These are phyloP conservation scores for Smithornis capensis DNA, from an alignment of 2,113 vertebrate genomes.

Conservation along the genomic window DNA sequence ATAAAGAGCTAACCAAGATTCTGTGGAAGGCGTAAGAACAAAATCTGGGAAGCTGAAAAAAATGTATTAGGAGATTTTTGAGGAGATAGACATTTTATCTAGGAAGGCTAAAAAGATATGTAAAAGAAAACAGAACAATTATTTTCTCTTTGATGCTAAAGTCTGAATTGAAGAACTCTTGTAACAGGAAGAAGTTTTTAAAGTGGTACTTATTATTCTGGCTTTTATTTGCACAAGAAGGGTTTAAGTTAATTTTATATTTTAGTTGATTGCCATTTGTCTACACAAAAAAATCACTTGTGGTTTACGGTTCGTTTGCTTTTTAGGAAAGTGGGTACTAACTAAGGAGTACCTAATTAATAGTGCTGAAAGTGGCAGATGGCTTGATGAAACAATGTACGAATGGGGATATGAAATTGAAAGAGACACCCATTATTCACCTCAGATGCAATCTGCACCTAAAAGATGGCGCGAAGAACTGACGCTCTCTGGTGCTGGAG, in stretches of 20 bases:
- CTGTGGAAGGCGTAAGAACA: neutral
- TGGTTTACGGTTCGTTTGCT: conserved; percentile 71
- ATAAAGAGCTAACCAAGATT: neutral
- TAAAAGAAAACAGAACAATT: neutral
- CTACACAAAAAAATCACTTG: conserved; percentile 56
- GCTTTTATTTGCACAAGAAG: conserved; percentile 43
- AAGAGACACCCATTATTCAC: conserved; percentile 77
- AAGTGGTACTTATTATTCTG: neutral
- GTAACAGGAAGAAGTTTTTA: conserved; percentile 5
- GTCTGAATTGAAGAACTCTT: neutral
- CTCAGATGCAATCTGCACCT: conserved; percentile 81
- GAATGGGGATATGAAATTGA: conserved; percentile 87
- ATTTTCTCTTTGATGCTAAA: conserved; percentile 26
- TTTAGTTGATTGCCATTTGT: conserved; percentile 70
- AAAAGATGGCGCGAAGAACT: conserved; percentile 82
- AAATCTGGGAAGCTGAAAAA: conserved; percentile 7
- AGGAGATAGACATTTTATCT: neutral
- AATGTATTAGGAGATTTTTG: neutral
- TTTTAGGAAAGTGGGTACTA: conserved; percentile 94
- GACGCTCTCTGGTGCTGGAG: conserved; percentile 72
- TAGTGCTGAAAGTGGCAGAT: conserved; percentile 86
- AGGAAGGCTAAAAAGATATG: neutral
- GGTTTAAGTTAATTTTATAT: conserved; percentile 54
- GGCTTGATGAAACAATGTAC: conserved; percentile 89
- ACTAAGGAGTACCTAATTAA: conserved; percentile 91